phyloP scores from a whole-genome alignment of 2,113 vertebrate species.

The Damaliscus lunatus region DNA sequence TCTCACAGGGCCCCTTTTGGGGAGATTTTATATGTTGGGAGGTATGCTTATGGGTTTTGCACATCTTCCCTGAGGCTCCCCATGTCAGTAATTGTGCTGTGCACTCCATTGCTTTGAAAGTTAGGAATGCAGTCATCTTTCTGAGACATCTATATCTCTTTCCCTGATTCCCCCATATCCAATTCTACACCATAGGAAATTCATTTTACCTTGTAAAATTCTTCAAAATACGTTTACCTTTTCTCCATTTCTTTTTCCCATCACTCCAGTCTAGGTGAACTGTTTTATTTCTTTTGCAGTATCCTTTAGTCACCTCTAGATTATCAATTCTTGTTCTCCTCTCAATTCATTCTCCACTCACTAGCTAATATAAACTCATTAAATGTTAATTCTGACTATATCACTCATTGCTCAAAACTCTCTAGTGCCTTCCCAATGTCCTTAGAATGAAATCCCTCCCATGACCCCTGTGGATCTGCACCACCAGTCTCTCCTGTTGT shows the following conservation, averaged over 20 bases:
- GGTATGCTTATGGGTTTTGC: neutral
- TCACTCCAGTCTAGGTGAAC: neutral
- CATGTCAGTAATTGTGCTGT: neutral
- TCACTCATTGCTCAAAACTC: conserved; percentile 4
- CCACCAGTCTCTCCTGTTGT: neutral
- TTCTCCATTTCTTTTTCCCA: neutral
- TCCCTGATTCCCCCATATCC: neutral
- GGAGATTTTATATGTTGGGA: neutral
- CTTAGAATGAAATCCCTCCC: neutral
- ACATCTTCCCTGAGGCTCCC: neutral
- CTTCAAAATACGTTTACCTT: neutral
- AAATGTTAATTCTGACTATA: neutral
- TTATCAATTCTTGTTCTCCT: neutral
- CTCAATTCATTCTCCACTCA: neutral
- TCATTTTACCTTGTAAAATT: neutral
- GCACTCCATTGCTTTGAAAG: neutral
- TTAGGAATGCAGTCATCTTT: neutral
- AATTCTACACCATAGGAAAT: neutral
- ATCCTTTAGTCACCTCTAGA: neutral
- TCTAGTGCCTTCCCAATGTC: conserved; percentile 14
- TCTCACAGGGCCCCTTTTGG: neutral
- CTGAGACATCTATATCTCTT: neutral
- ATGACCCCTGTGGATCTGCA: neutral
- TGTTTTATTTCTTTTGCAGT: neutral
- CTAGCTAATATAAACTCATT: neutral